These are phyloP conservation scores for Stenchaetothrips biformis DNA, from an alignment of 2,888 invertebrate species.

Conservation along the genomic window DNA sequence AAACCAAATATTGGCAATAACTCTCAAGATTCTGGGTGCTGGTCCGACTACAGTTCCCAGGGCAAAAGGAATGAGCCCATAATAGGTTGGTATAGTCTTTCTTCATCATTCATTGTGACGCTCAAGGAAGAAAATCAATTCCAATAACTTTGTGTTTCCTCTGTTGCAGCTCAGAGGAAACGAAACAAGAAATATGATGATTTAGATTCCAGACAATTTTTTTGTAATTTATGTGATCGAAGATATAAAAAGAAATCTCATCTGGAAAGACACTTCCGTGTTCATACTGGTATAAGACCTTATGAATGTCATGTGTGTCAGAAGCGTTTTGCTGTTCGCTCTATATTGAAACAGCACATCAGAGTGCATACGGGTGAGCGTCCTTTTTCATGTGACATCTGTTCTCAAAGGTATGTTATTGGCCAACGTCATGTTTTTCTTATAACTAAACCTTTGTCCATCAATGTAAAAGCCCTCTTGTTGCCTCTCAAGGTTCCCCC, in stretches of 20 bases:
- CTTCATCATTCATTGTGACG: neutral
- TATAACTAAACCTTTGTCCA: neutral
- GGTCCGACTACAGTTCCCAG: neutral
- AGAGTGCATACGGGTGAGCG: conserved; percentile 32
- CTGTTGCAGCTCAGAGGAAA: neutral
- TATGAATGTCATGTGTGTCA: conserved; percentile 34
- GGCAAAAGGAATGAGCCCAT: neutral
- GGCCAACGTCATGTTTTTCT: too few relatives aligned
- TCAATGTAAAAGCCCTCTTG: neutral
- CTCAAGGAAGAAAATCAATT: neutral
- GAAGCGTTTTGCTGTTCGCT: conserved; percentile 35
- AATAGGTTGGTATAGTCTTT: neutral
- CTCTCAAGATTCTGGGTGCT: neutral
- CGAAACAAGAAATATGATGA: neutral
- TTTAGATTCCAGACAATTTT: conserved; percentile 30
- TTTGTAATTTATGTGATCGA: conserved; percentile 34
- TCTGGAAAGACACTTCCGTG: conserved; percentile 35
- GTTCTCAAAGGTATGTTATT: conserved; percentile 28
- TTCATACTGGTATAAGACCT: conserved; percentile 36
- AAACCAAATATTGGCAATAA: neutral
- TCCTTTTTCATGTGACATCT: conserved; percentile 33
- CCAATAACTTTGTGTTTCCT: neutral
- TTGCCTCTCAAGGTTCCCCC: conserved; percentile 31
- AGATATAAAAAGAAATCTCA: conserved; percentile 36
- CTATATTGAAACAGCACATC: conserved; percentile 36